Evolutionary conservation across 30 jellyfish, hydroid and myxozoan genomes (phyloP), one percentile per base, ranked within the genome.

Genomic region (Phacellophora camtschatica): DNA sequence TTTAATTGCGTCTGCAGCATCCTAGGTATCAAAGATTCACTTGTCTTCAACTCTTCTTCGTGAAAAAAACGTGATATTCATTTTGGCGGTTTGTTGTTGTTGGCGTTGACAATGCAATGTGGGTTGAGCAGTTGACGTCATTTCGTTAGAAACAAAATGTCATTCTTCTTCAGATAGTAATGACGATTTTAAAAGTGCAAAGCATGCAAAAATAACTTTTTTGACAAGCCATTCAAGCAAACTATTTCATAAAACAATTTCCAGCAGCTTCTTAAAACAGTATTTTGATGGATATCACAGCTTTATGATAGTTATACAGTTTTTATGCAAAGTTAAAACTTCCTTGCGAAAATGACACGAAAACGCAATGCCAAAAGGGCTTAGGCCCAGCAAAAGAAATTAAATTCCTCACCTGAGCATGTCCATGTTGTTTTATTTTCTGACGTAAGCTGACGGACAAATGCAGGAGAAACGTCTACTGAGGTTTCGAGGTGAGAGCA

Each of bases 401-500:
- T 28, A 83, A 18, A 16, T 18, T 7, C 4, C 55, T 46, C 74
- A 90, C 98, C 95, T 68, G 96, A 51, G 56, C 98, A 90, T 0
- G 81, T 84, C 98, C 98, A 90, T 34, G 90, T 36, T 11, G 82
- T 16, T 46, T 83, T 62, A 53, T 84, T 90, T 58, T 75, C 95
- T 25, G 75, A 34, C 9, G 89, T 90, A 1, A 90, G 63, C 51
- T 78, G 58, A 33, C 78, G 85, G 73, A 90, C 83, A 61, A 90
- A 90, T 25, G 87, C 95, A 23, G 96, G 98, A 1, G 98, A 83
- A 24, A 90, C 94, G 39, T 90, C 90, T 5, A 90, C 98, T 28
- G 98, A 80, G 12, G 83, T 30, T 13, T 83, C 96, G 13, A 90
- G 58, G 65, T 90, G 98, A 5, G 81, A 61, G 54, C 98, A 90